A percentile compares a stretch with the other conserved stretches of the same genome.
Evolutionary conservation across 2,888 invertebrate species (phyloP).

Genomic region (Ceratothoa steindachneri): DNA sequence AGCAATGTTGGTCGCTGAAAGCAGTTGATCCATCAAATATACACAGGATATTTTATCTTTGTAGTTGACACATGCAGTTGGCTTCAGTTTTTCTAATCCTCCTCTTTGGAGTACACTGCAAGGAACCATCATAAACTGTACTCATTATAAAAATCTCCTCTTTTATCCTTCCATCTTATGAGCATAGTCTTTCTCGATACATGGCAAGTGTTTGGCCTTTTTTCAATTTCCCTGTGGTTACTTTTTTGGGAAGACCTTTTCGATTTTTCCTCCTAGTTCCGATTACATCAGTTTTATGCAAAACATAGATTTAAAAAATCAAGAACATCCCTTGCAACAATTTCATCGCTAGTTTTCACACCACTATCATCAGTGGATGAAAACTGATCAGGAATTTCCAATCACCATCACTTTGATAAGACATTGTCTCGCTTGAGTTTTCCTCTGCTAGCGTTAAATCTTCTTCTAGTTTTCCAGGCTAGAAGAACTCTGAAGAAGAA

Average conservation of each 20-base stretch:
- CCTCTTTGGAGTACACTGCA: slow-evolving; percentile 5
- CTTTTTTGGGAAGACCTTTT: slow-evolving; percentile 15
- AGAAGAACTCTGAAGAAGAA: too few relatives aligned
- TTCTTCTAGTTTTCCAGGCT: too few relatives aligned
- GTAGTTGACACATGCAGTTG: background rate
- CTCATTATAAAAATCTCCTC: slow-evolving; percentile 3
- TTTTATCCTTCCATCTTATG: background rate
- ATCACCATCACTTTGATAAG: too few relatives aligned
- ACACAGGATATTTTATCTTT: slow-evolving; percentile 15
- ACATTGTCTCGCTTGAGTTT: too few relatives aligned
- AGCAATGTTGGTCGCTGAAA: slow-evolving; percentile 1
- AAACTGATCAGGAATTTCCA: too few relatives aligned
- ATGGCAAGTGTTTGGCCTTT: slow-evolving; percentile 8
- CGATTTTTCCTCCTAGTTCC: background rate
- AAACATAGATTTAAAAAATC: background rate
- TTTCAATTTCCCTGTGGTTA: slow-evolving; percentile 9
- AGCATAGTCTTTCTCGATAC: background rate
- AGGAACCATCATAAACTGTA: slow-evolving; percentile 1
- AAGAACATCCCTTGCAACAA: too few relatives aligned
- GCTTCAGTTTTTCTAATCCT: slow-evolving; percentile 6
- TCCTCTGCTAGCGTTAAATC: too few relatives aligned
- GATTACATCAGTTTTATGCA: background rate
- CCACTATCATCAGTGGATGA: too few relatives aligned
- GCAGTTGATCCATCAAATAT: slow-evolving; percentile 8
- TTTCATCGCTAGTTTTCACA: too few relatives aligned